Evolutionary conservation across 2,888 invertebrate genomes (phyloP), one percentile per base, ranked within the genome.

Genomic region (Steromphala cineraria): DNA sequence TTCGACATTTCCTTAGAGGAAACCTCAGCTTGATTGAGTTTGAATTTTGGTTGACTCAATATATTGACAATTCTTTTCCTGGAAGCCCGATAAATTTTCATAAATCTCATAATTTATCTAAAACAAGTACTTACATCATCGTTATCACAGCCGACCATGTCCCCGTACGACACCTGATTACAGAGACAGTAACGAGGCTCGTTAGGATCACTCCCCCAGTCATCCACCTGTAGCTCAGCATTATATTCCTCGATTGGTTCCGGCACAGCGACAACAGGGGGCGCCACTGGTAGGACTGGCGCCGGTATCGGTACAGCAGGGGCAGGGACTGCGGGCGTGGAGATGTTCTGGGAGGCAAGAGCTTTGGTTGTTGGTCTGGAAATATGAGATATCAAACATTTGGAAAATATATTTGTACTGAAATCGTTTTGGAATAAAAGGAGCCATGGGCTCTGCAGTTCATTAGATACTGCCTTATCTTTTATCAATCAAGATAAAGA

Each of bases 121-220:
- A 5, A 46, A 13, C 4, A 5, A 46, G 40, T 24, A 95, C 96
- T 95, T 93, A 98, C 98, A 92, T 98, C 97, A 93, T 97, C 97
- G 94, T 99, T 99, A 94, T 99, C 99, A 94, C 99, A 99, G 83
- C 99, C 99, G 67, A 99, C 98, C 99, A 99, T 99, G 93, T 98
- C 98, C 0, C 99, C 99, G 91, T 98, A 99, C 0, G 98, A 98
- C 24, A 98, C 98, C 94, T 99, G 98, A 94, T 98, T 98, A 94
- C 99, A 99, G 89, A 98, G 95, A 93, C 98, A 99, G 94, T 99
- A 99, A 88, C 97, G 95, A 0, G 98, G 98, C 94, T 99, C 99
- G 94, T 99, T 98, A 1, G 98, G 98, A 94, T 98, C 98, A 90
- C 97, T 97, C 0, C 96, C 96, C 97, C 98, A 98, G 92, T 98